Evolutionary conservation across 2,113 vertebrate species (phyloP).

Genomic region (Dryoscopus gambensis): DNA sequence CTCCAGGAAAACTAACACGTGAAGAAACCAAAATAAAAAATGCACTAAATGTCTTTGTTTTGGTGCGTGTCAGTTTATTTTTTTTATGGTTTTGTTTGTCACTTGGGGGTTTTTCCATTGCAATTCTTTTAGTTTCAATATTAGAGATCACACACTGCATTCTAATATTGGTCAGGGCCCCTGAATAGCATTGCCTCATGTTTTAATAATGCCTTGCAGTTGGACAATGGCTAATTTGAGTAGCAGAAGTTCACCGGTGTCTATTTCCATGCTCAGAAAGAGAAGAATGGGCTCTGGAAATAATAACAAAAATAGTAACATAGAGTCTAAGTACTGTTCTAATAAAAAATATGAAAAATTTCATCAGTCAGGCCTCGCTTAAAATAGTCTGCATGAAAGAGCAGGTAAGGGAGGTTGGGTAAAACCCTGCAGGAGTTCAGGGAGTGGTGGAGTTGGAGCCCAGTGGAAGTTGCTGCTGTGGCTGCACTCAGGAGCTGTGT

Average conservation of each 20-base stretch:
- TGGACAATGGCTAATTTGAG: conserved; percentile 29
- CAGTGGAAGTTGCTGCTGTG: neutral
- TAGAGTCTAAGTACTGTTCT: neutral
- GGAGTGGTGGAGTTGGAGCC: neutral
- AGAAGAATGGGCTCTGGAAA: conserved; percentile 52
- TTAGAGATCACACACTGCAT: neutral
- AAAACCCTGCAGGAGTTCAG: neutral
- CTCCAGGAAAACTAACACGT: neutral
- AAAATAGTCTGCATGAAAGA: neutral
- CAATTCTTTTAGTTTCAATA: neutral
- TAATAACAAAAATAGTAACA: conserved; percentile 30
- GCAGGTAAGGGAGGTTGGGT: neutral
- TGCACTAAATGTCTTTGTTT: neutral
- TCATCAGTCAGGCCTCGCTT: neutral
- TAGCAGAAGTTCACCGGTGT: neutral
- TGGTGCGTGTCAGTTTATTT: neutral
- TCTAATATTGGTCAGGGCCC: neutral
- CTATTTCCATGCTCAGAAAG: neutral
- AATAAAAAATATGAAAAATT: neutral
- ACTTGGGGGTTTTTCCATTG: neutral
- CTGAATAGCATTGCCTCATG: conserved; percentile 19
- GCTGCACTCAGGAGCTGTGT: neutral
- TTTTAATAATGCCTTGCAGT: conserved; percentile 45
- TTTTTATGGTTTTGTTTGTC: neutral
- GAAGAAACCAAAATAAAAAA: neutral